Conservation (phyloP, 2,113 vertebrate species). For the Vulpes vulpes region DNA sequence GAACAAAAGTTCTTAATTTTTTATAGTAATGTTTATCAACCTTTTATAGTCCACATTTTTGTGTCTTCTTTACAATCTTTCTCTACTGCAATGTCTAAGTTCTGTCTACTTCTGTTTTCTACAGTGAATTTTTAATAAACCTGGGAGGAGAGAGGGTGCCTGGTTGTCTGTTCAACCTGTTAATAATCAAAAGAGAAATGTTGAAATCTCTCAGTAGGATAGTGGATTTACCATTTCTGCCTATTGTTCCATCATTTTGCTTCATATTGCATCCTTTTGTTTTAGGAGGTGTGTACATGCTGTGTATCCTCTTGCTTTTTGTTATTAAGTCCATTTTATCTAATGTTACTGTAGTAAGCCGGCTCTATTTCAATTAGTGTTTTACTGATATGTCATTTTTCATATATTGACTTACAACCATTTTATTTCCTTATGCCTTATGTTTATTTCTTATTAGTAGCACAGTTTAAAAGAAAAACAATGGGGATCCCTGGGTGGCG, state of each 20-base stretch:
- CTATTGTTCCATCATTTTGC: neutral
- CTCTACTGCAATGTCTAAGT: neutral
- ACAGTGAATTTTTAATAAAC: neutral
- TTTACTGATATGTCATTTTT: neutral
- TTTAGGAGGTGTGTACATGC: neutral
- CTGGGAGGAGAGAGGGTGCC: neutral
- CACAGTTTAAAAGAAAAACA: neutral
- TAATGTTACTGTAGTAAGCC: neutral
- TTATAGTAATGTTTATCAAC: neutral
- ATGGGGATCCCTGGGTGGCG: too few relatives aligned
- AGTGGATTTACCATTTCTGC: neutral
- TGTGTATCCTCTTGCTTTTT: slow-evolving; percentile 39
- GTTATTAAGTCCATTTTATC: neutral
- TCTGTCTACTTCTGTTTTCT: neutral
- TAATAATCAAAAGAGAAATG: neutral
- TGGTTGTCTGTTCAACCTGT: neutral
- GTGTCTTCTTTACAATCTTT: neutral
- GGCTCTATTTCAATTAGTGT: slow-evolving; percentile 18
- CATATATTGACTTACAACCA: neutral
- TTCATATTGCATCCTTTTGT: neutral
- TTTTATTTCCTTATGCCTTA: slow-evolving; percentile 11
- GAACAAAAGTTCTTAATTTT: slow-evolving; percentile 32
- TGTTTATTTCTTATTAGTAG: neutral
- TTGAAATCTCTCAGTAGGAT: neutral
- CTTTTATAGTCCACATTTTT: neutral